Percentiles rank a stretch among this genome's conserved stretches.
phyloP scores from a whole-genome alignment of 2,888 invertebrate species.

The Megalurothrips usitatus region DNA sequence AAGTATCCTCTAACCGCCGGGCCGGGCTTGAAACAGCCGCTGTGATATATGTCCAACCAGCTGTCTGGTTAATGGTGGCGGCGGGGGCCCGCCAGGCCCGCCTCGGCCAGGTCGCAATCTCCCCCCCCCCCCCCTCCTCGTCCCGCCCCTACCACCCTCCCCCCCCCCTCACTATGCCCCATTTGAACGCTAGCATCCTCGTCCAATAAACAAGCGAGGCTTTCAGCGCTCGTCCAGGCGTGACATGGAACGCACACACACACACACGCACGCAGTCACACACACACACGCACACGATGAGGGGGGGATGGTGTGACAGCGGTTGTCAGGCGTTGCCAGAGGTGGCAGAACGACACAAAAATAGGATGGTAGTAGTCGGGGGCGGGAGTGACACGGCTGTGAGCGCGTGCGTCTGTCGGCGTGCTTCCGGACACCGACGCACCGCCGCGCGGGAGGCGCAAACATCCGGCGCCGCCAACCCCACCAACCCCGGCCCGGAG shows the following conservation, averaged over 20 bases:
- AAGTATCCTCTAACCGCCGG: slow-evolving; percentile 26
- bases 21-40: slow-evolving; percentile 21
- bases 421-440: neutral
- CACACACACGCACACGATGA: neutral
- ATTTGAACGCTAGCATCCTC: slow-evolving; percentile 5
- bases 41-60: slow-evolving; percentile 22
- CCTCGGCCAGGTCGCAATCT: slow-evolving; percentile 11
- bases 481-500: too few relatives aligned
- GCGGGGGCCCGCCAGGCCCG: neutral
- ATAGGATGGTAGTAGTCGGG: neutral
- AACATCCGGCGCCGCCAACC: too few relatives aligned
- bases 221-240: slow-evolving; percentile 20
- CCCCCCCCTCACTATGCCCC: neutral
- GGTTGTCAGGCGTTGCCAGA: neutral
- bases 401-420: too few relatives aligned
- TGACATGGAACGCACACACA: neutral
- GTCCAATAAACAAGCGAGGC: neutral
- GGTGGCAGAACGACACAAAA: neutral
- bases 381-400: neutral
- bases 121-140: neutral
- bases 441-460: too few relatives aligned
- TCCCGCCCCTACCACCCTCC: neutral
- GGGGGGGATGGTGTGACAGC: neutral
- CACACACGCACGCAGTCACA: neutral
- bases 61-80: slow-evolving; percentile 1